Percentiles rank a stretch among this genome's conserved stretches.
phyloP scores from a whole-genome alignment of 2,797 vertebrate species.

The Danio choprae region DNA sequence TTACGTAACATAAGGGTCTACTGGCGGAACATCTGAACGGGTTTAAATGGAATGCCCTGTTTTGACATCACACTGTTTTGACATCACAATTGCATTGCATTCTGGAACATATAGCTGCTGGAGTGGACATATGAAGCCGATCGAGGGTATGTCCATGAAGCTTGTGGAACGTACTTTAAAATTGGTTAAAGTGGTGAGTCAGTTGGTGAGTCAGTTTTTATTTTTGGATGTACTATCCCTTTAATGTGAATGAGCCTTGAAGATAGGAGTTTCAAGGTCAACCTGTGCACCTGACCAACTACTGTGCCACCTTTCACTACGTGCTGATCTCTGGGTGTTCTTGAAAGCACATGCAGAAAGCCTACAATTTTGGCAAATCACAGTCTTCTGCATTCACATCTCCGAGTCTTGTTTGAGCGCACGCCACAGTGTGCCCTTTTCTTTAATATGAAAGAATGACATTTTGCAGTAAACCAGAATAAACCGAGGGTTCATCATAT shows the following conservation, averaged over 20 bases:
- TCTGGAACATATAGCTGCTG: too few relatives aligned
- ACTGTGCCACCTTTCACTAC: background rate
- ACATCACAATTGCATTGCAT: too few relatives aligned
- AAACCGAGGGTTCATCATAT: slow-evolving; percentile 2
- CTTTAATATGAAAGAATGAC: background rate
- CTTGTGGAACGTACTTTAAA: too few relatives aligned
- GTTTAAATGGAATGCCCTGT: too few relatives aligned
- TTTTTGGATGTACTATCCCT: too few relatives aligned
- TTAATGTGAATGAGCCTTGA: background rate
- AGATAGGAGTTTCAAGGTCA: background rate
- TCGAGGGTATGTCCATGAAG: too few relatives aligned
- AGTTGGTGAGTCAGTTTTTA: too few relatives aligned
- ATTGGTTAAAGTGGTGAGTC: too few relatives aligned
- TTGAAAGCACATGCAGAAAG: background rate
- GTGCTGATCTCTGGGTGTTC: background rate
- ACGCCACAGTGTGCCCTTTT: background rate
- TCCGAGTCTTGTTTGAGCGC: background rate
- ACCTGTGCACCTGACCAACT: background rate
- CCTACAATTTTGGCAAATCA: background rate
- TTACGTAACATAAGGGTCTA: too few relatives aligned
- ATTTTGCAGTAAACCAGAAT: slow-evolving; percentile 11
- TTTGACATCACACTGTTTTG: too few relatives aligned
- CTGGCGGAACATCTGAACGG: too few relatives aligned
- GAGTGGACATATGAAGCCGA: too few relatives aligned
- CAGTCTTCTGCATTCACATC: background rate